phyloP scores from a whole-genome alignment of 1,140 invertebrate species.

The Drosophila melanica region DNA sequence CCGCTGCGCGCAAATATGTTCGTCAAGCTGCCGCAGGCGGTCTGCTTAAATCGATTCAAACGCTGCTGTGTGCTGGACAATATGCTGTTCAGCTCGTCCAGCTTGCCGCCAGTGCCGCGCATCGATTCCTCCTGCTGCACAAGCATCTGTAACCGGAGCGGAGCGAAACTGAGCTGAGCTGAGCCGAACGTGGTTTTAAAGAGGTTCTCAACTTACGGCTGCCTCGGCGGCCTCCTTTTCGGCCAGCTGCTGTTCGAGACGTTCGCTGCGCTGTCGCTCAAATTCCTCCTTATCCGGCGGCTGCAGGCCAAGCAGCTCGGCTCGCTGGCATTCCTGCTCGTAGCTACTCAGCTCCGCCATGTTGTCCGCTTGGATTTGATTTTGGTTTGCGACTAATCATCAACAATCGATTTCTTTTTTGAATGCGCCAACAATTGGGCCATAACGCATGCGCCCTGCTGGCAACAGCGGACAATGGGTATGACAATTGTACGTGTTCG shows the following conservation, averaged over 20 bases:
- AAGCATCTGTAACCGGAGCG: slow-evolving; percentile 85
- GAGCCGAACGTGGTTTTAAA: too few relatives aligned
- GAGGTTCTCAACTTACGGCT: slow-evolving; percentile 46
- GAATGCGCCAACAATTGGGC: slow-evolving; percentile 22
- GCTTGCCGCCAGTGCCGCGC: slow-evolving; percentile 88
- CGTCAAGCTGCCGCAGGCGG: slow-evolving; percentile 69
- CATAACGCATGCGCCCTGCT: slow-evolving; percentile 45
- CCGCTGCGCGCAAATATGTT: slow-evolving; percentile 64
- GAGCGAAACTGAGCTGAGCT: too few relatives aligned
- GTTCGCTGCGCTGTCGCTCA: slow-evolving; percentile 82
- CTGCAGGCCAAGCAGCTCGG: slow-evolving; percentile 89
- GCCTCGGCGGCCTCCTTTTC: slow-evolving; percentile 85
- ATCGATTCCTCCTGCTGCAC: slow-evolving; percentile 89
- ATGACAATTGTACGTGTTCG: neutral
- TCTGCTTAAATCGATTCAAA: slow-evolving; percentile 92
- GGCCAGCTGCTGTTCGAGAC: slow-evolving; percentile 64
- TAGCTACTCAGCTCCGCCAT: slow-evolving; percentile 85
- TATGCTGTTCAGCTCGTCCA: slow-evolving; percentile 93
- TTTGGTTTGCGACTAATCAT: slow-evolving; percentile 34
- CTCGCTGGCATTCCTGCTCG: slow-evolving; percentile 89
- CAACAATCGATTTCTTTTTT: slow-evolving; percentile 60
- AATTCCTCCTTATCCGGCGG: slow-evolving; percentile 88
- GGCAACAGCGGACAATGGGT: too few relatives aligned
- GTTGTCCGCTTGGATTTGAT: slow-evolving; percentile 14
- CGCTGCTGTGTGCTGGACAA: slow-evolving; percentile 93